Evolutionary conservation across 2,797 vertebrate species (phyloP), one percentile per base, ranked within the genome.

Genomic region (Urosaurus nigricauda): DNA sequence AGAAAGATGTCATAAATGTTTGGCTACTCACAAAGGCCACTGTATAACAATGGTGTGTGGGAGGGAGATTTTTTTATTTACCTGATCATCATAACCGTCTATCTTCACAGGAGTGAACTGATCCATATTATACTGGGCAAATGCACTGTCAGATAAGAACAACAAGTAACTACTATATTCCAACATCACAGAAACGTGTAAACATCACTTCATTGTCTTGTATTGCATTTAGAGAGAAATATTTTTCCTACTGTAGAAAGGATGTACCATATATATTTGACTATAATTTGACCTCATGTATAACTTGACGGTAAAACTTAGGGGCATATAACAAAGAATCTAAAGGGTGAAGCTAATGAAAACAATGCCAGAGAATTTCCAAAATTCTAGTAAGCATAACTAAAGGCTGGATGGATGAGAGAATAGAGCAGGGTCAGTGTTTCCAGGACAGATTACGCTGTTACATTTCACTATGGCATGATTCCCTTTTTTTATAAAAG

Each of bases 121-220:
- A 96, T 99, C 98, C 98, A 99, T 99, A 95, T 99, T 99, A 95
- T 99, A 99, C 94, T 99, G 98, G 92, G 98, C 98, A 97, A 99
- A 99, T 29, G 98, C 98, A 95, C 99, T 99, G 94, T 87, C 88
- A 86, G 79, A 19, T 85, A 94, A 92, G 77, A 70, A 37, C 13
- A 77, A 70, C 51, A 73, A 80, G 26, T 83, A 21, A 87, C 58
- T 63, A 89, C 75, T 75, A 81, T 43, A 74, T 56, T 85, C 68
- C 40, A n/a, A 79, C 21, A 21, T 35, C 82, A 47, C 1, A 85
- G 21, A 53, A 75, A 32, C 8, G 32, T 17, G 74, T 14, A 5
- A 40, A 63, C 24, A 71, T 77, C 60, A 53, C 16, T 29, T 24
- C 16, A 56, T 12, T 74, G 21, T 63, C 12, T 81, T 71, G 6